A percentile compares a stretch with the other conserved stretches of the same genome.
Conservation (phyloP, 2,113 vertebrate genomes). For the Carassius carassius region DNA sequence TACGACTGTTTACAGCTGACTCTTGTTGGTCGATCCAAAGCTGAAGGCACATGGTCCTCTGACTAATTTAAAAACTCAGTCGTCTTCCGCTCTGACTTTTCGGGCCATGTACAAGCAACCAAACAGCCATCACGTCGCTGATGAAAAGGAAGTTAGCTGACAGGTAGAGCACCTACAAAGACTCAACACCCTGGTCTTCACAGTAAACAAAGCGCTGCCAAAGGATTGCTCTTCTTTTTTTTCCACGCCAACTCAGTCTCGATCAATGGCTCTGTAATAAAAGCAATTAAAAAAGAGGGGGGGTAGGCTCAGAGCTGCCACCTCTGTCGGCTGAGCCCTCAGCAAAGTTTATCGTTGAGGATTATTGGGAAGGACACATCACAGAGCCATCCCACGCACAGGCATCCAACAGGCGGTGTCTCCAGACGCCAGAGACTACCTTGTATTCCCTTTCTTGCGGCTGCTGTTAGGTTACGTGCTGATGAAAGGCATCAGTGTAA, state of each 20-base stretch:
- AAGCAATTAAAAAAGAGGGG: constrained; percentile 6
- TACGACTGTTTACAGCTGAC: constrained; percentile 19
- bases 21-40: constrained; percentile 10
- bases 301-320: not conserved
- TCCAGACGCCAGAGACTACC: constrained; percentile 11
- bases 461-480: constrained; percentile 35
- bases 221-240: not conserved
- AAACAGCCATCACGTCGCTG: constrained; percentile 5
- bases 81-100: not conserved
- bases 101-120: not conserved
- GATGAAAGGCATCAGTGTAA: constrained; percentile 29
- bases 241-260: constrained; percentile 3
- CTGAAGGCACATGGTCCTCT: not conserved
- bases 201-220: not conserved
- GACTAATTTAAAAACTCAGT: not conserved
- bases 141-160: constrained; percentile 2
- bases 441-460: constrained; percentile 31
- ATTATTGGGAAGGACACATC: constrained; percentile 50
- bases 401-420: not conserved
- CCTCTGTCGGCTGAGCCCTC: constrained; percentile 28
- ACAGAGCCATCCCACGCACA: constrained; percentile 39
- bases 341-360: constrained; percentile 37
- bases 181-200: not conserved
- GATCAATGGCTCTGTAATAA: constrained; percentile 19
- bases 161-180: not conserved